Base-by-base conservation (phyloP, 2,113 vertebrate genomes). In the Catharus minimus region DNA sequence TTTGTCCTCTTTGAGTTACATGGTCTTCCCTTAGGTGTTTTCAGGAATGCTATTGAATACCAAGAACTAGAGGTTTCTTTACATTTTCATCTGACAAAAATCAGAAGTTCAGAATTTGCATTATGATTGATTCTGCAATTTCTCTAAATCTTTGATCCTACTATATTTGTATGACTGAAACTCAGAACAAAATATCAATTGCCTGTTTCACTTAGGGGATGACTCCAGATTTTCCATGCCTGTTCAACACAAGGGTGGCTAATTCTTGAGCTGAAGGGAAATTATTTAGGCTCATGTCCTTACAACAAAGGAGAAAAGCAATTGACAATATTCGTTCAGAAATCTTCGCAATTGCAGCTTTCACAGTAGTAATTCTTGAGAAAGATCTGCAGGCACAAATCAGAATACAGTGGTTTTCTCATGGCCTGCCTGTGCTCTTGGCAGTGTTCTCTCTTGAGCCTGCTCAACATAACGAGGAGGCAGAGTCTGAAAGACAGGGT, bases 401-500 rank as follows among this genome's bases (percentile, higher is more conserved):
- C 24, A 64, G 82, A 80, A 9, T 6, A 11, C 27, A 38, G 1
- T 32, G 53, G 46, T 73, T 72, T 79, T 57, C 49, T 73, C 46
- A 46, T 14, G 27, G 64, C 65, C 84, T 71, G 39, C 52, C 47
- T 28, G 16, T 0, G 5, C 55, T 69, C 47, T 71, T 47, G 38
- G 72, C 67, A 85, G 22, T 13, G 10, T 17, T 52, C 2, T 5
- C 43, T 68, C 69, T 62, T 79, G 23, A 76, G 73, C 41, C 61
- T 0, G 0, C 33, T 78, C 65, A 77, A 15, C 20, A 61, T 44
- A 78, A n/a, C 0, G 0, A 65, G 64, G 56, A 93, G 61, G 0
- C 20, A 93, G 43, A 83, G 46, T 68, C 80, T 84, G 43, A 83
- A 82, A 78, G 52, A 77, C 1, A 1, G 27, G 22, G 58, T 65